Conservation (phyloP, 2,113 vertebrate species). For the Gadus macrocephalus region DNA sequence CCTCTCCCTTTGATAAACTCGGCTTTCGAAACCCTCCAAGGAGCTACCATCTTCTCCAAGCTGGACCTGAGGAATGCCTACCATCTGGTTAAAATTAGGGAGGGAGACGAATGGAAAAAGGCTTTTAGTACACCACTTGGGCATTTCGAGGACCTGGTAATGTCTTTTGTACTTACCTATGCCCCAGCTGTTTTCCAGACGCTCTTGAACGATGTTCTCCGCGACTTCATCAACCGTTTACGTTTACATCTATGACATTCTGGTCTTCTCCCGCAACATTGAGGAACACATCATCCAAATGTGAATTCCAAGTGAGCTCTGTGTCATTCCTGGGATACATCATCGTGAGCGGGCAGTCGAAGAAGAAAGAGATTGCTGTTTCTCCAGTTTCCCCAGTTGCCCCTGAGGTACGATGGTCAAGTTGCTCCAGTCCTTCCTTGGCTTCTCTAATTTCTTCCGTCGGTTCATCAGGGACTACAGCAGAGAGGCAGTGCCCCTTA, state of each 20-base stretch:
- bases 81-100: too few species aligned
- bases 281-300: not conserved
- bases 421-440: too few species aligned
- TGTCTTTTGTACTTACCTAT: too few species aligned
- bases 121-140: too few species aligned
- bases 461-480: too few species aligned
- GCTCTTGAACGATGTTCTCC: not conserved
- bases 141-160: too few species aligned
- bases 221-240: not conserved
- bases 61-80: not conserved
- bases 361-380: not conserved
- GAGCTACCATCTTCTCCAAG: not conserved
- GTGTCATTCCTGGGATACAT: not conserved
- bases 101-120: too few species aligned
- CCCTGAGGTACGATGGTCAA: too few species aligned
- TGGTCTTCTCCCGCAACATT: not conserved
- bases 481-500: too few species aligned
- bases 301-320: not conserved
- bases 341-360: too few species aligned
- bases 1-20: not conserved
- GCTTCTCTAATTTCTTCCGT: too few species aligned
- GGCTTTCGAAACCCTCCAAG: not conserved
- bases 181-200: not conserved
- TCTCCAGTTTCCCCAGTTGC: not conserved
- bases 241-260: constrained; percentile 6